A percentile compares a stretch with the other conserved stretches of the same genome.
These are phyloP conservation scores for Orthosia incerta DNA, from an alignment of 2,888 invertebrate genomes.

Conservation along the genomic window DNA sequence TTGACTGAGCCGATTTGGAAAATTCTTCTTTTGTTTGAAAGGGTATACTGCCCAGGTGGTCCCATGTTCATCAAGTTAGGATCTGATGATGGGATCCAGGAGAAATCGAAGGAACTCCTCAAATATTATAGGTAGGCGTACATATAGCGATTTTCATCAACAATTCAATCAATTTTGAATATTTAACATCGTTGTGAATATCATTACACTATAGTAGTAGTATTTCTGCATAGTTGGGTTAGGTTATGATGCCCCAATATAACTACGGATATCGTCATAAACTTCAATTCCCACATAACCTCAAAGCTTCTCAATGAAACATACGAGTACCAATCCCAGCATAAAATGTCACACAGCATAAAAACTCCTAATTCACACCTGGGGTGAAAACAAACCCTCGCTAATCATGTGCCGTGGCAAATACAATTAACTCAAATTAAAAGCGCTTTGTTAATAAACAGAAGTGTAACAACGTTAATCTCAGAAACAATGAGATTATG, in stretches of 20 bases:
- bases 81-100: too few species aligned
- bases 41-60: too few species aligned
- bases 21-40: too few species aligned
- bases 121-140: too few species aligned
- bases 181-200: not conserved
- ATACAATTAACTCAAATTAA: constrained; percentile 79
- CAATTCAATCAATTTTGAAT: not conserved
- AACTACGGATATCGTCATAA: not conserved
- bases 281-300: not conserved
- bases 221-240: too few species aligned
- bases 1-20: too few species aligned
- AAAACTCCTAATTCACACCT: constrained; percentile 29
- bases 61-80: too few species aligned
- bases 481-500: constrained; percentile 69
- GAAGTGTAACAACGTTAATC: constrained; percentile 73
- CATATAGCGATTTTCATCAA: too few species aligned
- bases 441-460: constrained; percentile 78
- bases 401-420: constrained; percentile 75
- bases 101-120: too few species aligned
- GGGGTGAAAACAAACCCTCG: constrained; percentile 71
- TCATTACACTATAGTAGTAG: too few species aligned
- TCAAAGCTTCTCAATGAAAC: constrained; percentile 3
- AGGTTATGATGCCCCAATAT: too few species aligned
- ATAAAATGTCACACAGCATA: not conserved
- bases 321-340: not conserved